Base-by-base conservation (phyloP, 2,797 vertebrate genomes). In the Phyllotis vaccarum region DNA sequence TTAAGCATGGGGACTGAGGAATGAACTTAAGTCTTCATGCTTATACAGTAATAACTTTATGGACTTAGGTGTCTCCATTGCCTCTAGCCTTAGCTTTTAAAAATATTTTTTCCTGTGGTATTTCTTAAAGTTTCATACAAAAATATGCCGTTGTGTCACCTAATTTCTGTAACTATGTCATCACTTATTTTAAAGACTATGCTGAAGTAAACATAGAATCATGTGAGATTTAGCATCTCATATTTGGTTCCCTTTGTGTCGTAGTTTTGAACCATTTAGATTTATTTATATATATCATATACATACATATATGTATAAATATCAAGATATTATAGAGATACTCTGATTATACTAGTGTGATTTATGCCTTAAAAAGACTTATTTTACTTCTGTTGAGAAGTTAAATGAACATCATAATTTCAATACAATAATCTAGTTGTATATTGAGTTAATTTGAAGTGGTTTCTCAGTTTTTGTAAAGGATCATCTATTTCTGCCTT, bases 171-270 rank as follows among this genome's bases (percentile, higher is more conserved):
- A 92, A 85, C 11, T 66, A 31, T 27, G 27, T 43, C 88, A 68
- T 70, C 37, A 87, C 60, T 90, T 80, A 92, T 66, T 91, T 97
- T 92, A 80, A 87, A 92, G 40, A 79, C 11, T 11, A 29, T 72
- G 40, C 56, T 94, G 24, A 79, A 81, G 54, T 46, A 2, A 34
- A 29, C 81, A 66, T 21, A 34, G 58, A 81, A 64, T 75, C 40
- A 94, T 16, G 66, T 49, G 5, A 66, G 46, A 9, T 40, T 94
- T 82, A 68, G 24, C 75, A 12, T 62, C 27, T 90, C 5, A 56
- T 86, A n/a, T 13, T 66, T 92, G 2, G 66, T 9, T 24, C 3
- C 12, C 2, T 34, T 13, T 34, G 2, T 19, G 27, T 22, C 83
- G 9, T 22, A 60, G 21, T 13, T 79, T 79, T 80, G 62, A 85